Base-by-base conservation (phyloP, 2,888 invertebrate genomes). In the Drosophila limbata region DNA sequence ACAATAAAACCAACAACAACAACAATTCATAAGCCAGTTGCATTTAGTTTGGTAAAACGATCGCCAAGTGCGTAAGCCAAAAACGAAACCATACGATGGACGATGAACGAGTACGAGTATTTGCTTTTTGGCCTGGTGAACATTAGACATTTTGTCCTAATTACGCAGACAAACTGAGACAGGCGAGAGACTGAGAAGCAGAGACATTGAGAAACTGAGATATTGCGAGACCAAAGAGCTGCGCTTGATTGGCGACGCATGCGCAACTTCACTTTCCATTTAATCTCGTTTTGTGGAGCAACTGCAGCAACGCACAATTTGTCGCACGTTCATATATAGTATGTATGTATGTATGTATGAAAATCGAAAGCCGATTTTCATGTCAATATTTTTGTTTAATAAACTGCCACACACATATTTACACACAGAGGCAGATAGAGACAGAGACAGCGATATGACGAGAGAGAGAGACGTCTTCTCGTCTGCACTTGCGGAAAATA, bases 61-160 rank as follows among this genome's bases (percentile, higher is more conserved):
- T 60, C 60, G 28, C 17, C 74, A 65, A 62, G 62, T 79, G 81
- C 81, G 79, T 74, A 74, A 70, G 68, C 65, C 73, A 66, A 73
- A 76, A 37, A 61, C 67, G 69, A 79, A 70, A 64, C 69, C 52
- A 77, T 62, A 75, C 75, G 56, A 57, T 37, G 39, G 28, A 77
- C 35, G 45, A 57, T 37, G 39, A 21, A 77, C 35, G 45, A 55
- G 45, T 47, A 60, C 68, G 55, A 79, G 79, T 83, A 79, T 88
- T 81, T 74, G 68, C 71, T 78, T 85, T 88, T 87, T 84, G 84
- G 87, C 73, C 64, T 88, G 85, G 83, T 77, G 81, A 88, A 79
- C 88, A 83, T 75, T 85, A 85, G 88, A 85, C 86, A 86, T 78
- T 85, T 85, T 88, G 88, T 88, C 85, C 85, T 88, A 85, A 85